A percentile compares a stretch with the other conserved stretches of the same genome.
phyloP scores from a whole-genome alignment of 2,113 vertebrate genomes.

The Rhagologus leucostigma region DNA sequence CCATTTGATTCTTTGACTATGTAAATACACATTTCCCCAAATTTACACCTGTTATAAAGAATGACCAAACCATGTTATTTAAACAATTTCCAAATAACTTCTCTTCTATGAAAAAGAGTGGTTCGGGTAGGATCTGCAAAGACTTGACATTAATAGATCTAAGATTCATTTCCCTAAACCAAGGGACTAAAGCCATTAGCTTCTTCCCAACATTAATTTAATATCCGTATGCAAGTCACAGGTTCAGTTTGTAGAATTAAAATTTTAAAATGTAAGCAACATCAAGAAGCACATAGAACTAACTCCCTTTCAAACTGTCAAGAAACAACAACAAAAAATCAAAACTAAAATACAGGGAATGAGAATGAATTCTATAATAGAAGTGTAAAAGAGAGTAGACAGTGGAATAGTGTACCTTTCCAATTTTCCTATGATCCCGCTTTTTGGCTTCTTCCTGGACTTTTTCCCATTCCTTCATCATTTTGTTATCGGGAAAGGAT shows the following conservation, averaged over 20 bases:
- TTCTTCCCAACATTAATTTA: not conserved
- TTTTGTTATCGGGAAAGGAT: slow-evolving; percentile 76
- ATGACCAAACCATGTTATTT: not conserved
- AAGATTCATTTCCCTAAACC: not conserved
- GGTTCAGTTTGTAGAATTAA: not conserved
- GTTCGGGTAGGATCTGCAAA: not conserved
- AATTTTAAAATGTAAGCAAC: not conserved
- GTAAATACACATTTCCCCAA: not conserved
- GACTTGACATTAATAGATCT: not conserved
- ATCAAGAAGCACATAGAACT: not conserved
- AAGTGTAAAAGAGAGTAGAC: not conserved
- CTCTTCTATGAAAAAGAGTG: not conserved
- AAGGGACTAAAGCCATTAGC: not conserved
- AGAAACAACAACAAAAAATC: not conserved
- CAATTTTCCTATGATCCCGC: slow-evolving; percentile 77
- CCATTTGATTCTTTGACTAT: not conserved
- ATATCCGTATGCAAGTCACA: not conserved
- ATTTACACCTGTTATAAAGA: not conserved
- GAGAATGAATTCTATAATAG: not conserved
- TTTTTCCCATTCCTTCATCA: slow-evolving; percentile 77
- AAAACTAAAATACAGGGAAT: not conserved
- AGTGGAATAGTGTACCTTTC: slow-evolving; percentile 51
- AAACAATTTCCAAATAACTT: not conserved
- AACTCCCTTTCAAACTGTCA: not conserved
- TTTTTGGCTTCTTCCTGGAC: slow-evolving; percentile 76